Evolutionary conservation across 2,113 vertebrate genomes (phyloP).

Genomic region (Sardina pilchardus): DNA sequence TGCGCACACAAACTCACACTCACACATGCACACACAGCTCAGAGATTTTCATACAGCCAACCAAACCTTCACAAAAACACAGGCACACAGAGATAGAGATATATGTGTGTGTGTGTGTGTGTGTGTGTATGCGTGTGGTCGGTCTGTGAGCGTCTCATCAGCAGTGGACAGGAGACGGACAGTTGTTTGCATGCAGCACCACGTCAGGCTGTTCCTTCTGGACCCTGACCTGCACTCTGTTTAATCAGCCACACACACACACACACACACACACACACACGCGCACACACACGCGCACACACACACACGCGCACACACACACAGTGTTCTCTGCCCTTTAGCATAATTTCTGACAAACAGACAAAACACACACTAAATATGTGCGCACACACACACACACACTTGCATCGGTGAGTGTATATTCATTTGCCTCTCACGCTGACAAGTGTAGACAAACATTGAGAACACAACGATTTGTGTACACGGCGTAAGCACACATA

Average conservation of each 20-base stretch:
- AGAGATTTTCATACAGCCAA: too few species aligned
- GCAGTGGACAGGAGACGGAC: neutral
- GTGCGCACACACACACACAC: neutral
- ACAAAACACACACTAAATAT: neutral
- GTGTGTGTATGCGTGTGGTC: neutral
- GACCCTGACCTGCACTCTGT: conserved; percentile 36
- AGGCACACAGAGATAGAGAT: too few species aligned
- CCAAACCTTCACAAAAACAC: too few species aligned
- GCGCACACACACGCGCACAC: neutral
- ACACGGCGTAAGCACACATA: neutral
- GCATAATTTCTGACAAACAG: too few species aligned
- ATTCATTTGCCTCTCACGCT: neutral
- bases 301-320: neutral
- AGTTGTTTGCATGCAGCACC: neutral
- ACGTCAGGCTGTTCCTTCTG: neutral
- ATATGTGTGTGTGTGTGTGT: neutral
- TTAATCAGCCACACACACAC: conserved; percentile 49
- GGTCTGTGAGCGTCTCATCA: neutral
- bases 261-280: neutral
- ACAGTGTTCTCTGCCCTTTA: too few species aligned
- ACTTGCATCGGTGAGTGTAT: neutral
- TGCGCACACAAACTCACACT: neutral
- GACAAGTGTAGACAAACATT: neutral
- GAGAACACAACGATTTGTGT: neutral
- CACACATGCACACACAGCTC: conserved; percentile 13